Base-by-base conservation (phyloP, 2,888 invertebrate species). In the Diarsia rubi region DNA sequence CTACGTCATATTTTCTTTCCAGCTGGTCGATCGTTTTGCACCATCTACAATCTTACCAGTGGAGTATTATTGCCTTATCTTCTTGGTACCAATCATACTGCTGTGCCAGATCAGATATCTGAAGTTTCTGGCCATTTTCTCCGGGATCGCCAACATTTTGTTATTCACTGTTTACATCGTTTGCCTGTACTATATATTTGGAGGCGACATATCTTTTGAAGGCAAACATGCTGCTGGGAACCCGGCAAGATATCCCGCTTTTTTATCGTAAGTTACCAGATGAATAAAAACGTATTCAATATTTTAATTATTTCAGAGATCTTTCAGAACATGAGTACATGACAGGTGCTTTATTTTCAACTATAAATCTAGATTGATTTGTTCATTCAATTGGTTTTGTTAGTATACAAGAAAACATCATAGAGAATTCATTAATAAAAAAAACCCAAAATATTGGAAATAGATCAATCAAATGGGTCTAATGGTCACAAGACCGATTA, bases 101-200 rank as follows among this genome's bases (percentile, higher is more conserved):
- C 82, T 96, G 69, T 95, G 94, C 49, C 96, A 97, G 88, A 97
- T 98, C 73, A 97, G 98, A 81, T 97, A 98, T 88, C 96, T 99
- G 0, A 98, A 98, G 91, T 98, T 97, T 90, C 94, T 99, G 73
- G 98, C 99, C 0, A 98, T 99, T n/a, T 98, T 99, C 91, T 99
- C 99, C 0, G 96, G 98, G 73, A 91, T 98, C 69, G 99, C 99
- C n/a, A 99, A 99, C 90, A 82, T 98, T 19, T 97, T 98, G 69
- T 98, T 99, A 88, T 95, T 98, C 0, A 93, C 97, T 5, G 98
- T 98, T 0, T 98, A 99, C 84, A 94, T 97, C n/a, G 98, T 99
- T 82, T 98, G 98, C n/a, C 96, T 99, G 64, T 98, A 98, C 92
- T 99, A 98, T 91, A 97, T 99, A 91, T 98, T 99, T 88, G 97